phyloP scores from a whole-genome alignment of 2,888 invertebrate genomes.

The Strigamia transsilvanica region DNA sequence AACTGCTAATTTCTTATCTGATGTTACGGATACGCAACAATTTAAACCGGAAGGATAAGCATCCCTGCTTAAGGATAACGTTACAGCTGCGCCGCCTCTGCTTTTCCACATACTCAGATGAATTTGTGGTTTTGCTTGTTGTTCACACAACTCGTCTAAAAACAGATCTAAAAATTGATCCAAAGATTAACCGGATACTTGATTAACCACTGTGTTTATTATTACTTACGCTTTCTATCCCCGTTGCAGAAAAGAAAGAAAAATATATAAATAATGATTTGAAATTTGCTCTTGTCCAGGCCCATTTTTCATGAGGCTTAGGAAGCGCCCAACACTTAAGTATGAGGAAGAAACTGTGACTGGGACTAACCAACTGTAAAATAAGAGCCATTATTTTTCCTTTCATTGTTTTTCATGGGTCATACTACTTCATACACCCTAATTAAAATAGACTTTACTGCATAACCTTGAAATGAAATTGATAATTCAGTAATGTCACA shows the following conservation, averaged over 20 bases:
- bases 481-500: neutral
- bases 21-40: neutral
- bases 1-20: neutral
- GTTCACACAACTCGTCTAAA: neutral
- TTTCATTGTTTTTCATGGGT: constrained; percentile 24
- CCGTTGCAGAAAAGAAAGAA: neutral
- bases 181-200: too few relatives aligned
- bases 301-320: neutral
- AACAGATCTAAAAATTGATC: constrained; percentile 5
- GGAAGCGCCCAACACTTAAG: neutral
- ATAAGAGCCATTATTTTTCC: constrained; percentile 16
- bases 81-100: neutral
- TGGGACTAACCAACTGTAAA: constrained; percentile 34
- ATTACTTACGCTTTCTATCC: constrained; percentile 12
- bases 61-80: constrained; percentile 2
- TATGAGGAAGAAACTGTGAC: constrained; percentile 33
- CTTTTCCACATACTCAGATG: neutral
- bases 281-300: neutral
- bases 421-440: constrained; percentile 8
- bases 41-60: constrained; percentile 16
- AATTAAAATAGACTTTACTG: neutral
- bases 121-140: neutral
- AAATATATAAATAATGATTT: neutral
- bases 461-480: neutral
- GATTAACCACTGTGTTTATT: neutral